Conservation (phyloP, 2,888 invertebrate species). For the Cerceris ruficornis region DNA sequence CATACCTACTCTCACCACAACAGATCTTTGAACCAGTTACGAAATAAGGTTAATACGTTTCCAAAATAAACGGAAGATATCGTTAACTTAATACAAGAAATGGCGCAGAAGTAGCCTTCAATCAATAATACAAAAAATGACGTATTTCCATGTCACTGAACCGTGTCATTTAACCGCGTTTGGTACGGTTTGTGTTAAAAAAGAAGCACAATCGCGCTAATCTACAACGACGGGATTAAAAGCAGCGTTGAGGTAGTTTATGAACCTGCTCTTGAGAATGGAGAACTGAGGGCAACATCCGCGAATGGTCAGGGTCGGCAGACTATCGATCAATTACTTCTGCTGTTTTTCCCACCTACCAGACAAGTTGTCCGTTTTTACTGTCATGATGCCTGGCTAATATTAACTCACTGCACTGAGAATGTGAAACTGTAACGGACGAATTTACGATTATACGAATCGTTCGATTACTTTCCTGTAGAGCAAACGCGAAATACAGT, state of each 20-base stretch:
- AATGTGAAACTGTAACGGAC: background rate
- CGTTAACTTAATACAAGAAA: too few relatives aligned
- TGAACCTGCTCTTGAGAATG: conserved; percentile 22
- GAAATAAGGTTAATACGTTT: too few relatives aligned
- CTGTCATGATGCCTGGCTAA: conserved; percentile 1
- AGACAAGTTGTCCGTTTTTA: conserved; percentile 15
- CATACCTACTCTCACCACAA: too few relatives aligned
- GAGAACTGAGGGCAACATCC: conserved; percentile 17
- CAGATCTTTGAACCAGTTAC: too few relatives aligned
- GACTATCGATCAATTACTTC: conserved; percentile 39
- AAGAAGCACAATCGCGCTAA: background rate
- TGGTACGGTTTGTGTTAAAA: background rate
- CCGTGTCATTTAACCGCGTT: background rate
- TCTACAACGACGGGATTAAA: background rate
- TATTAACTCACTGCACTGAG: conserved; percentile 14
- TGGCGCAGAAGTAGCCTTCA: too few relatives aligned
- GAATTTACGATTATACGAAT: background rate
- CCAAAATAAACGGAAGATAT: too few relatives aligned
- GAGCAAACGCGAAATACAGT: background rate
- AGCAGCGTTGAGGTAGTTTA: background rate
- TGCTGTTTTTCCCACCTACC: conserved; percentile 5
- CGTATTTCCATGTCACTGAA: too few relatives aligned
- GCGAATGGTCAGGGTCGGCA: conserved; percentile 26
- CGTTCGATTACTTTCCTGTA: background rate
- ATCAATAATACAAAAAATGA: too few relatives aligned